phyloP scores from a whole-genome alignment of 1,140 invertebrate species.

The Orussus abietinus region DNA sequence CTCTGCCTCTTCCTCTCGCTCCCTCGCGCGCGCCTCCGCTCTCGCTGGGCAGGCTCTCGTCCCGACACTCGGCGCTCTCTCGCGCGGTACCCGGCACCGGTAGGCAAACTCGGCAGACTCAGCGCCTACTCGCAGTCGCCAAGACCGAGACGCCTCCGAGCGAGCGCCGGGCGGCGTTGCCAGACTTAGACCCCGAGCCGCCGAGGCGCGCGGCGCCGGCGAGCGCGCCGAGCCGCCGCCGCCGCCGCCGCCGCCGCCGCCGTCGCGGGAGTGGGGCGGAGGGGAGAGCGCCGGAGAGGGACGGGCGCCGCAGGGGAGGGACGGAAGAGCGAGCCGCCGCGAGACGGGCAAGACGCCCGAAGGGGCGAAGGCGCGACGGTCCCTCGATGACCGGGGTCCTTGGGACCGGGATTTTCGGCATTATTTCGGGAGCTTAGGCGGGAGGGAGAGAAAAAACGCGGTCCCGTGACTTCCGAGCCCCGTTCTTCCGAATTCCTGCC shows the following conservation, averaged over 20 bases:
- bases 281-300: conserved; percentile 14
- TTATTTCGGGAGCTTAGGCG: no score
- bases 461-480: no score
- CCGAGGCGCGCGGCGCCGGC: conserved; percentile 4
- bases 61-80: conserved; percentile 44
- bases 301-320: conserved; percentile 1
- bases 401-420: no score
- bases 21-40: background rate
- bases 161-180: conserved; percentile 43
- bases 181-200: conserved; percentile 31
- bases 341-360: conserved; percentile 10
- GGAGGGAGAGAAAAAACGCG: no score
- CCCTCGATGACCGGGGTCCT: no score
- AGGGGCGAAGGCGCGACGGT: conserved; percentile 11
- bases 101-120: conserved; percentile 51
- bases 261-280: conserved; percentile 11
- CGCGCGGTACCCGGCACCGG: conserved; percentile 47
- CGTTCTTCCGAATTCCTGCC: no score
- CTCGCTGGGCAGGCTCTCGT: no score
- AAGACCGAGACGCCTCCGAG: conserved; percentile 43
- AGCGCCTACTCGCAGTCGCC: conserved; percentile 42
- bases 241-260: conserved; percentile 1
- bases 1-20: background rate
- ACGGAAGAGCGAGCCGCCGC: background rate
- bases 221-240: conserved; percentile 6